A percentile compares a stretch with the other conserved stretches of the same genome.
Conservation (phyloP, 2,113 vertebrate genomes). For the Callipepla californica region DNA sequence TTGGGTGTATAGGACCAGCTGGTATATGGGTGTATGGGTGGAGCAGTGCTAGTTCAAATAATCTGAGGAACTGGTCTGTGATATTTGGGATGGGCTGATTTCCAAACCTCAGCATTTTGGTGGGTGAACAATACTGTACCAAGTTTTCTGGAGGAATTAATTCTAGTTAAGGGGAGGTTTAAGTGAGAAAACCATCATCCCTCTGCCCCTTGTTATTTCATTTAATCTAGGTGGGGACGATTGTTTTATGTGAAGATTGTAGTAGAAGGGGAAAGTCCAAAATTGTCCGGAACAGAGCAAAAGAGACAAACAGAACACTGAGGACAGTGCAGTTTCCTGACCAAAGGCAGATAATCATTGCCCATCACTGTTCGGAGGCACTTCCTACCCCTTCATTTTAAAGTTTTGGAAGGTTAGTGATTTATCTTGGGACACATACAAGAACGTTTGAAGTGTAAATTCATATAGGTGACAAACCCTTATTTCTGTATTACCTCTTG, state of each 20-base stretch:
- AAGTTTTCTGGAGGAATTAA: neutral
- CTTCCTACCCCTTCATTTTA: neutral
- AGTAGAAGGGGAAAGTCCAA: neutral
- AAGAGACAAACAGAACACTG: neutral
- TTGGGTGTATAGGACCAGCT: neutral
- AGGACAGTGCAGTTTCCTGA: neutral
- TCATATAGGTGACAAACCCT: neutral
- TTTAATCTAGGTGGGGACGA: fast-evolving
- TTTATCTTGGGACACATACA: neutral
- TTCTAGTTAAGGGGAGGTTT: neutral
- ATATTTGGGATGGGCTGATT: neutral
- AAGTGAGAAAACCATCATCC: neutral
- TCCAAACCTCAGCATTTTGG: neutral
- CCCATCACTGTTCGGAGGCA: neutral
- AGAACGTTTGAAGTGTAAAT: neutral
- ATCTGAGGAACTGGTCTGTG: neutral
- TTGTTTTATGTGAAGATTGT: neutral
- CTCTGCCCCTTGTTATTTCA: neutral
- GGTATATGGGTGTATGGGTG: neutral
- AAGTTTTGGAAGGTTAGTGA: neutral
- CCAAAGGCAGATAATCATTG: neutral
- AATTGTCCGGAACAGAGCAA: neutral
- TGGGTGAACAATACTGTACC: neutral
- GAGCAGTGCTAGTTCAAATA: neutral
- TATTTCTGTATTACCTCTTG: neutral